Evolutionary conservation across 2,113 vertebrate genomes (phyloP), one percentile per base, ranked within the genome.

Genomic region (Rhizomys pruinosus): DNA sequence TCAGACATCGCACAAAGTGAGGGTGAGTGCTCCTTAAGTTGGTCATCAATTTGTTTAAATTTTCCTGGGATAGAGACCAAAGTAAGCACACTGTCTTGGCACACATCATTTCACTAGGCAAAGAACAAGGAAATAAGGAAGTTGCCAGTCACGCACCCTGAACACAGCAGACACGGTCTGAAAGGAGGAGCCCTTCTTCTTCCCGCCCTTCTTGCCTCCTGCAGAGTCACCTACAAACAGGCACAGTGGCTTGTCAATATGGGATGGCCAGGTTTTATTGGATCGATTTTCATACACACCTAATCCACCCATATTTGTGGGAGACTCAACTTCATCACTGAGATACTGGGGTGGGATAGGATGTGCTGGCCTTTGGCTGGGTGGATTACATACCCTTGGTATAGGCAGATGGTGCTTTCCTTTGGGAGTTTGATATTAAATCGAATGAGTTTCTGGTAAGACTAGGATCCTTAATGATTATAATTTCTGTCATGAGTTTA

Each of bases 121-220:
- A 63, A 27, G 71, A 69, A 47, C 34, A 73, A 27, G 9, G 0
- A 3, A 29, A 39, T 0, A 7, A 27, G 29, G 37, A 73, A 85
- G 37, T 6, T 57, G 59, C 73, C 7, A 16, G 72, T 74, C 52
- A 97, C 98, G 0, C 97, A 98, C 98, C 97, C 99, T 99, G 97
- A 99, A 99, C 76, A 99, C 97, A 22, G 99, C 98, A 9, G 99
- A 99, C 82, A 99, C 99, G 0, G 99, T 99, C 97, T 99, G 99
- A 96, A 99, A 99, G 77, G 99, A 99, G n/a, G 98, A 98, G 0
- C 99, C 99, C 97, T 99, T 99, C 98, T 99, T 99, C 97, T 99
- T 99, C 47, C 97, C 98, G 6, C 92, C 98, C 89, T 99, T 99
- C 97, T 99, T 99, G 68, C 96, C 96, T 64, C 97, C 98, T 68